Evolutionary conservation across 2,113 vertebrate species (phyloP).

Genomic region (Meles meles): DNA sequence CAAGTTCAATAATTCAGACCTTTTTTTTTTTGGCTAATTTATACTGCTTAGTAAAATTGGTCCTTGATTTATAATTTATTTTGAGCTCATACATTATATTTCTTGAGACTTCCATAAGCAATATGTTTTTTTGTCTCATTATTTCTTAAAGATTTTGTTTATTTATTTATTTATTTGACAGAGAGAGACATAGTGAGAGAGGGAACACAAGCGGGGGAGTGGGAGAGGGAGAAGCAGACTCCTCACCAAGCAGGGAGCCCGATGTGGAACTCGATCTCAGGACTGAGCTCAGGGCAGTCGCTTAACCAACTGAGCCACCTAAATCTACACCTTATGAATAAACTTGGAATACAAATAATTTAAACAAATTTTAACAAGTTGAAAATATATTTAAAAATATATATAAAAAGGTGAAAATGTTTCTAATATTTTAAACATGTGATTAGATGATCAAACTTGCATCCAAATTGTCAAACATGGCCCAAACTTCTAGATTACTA

Average conservation of each 20-base stretch:
- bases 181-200: too few species aligned
- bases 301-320: too few species aligned
- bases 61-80: neutral
- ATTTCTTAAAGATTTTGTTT: neutral
- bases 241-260: too few species aligned
- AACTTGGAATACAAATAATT: neutral
- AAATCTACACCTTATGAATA: neutral
- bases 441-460: neutral
- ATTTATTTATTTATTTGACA: too few species aligned
- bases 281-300: too few species aligned
- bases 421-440: neutral
- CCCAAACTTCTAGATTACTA: neutral
- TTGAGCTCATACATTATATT: neutral
- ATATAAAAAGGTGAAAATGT: neutral
- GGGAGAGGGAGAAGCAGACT: too few species aligned
- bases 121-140: neutral
- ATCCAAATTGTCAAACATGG: neutral
- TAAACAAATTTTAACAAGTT: neutral
- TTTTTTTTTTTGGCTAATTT: neutral
- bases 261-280: too few species aligned
- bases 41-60: neutral
- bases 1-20: neutral
- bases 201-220: too few species aligned
- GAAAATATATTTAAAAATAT: neutral
- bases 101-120: neutral